Conservation (phyloP, 1,140 invertebrate genomes). For the Zaprionus ghesquierei region DNA sequence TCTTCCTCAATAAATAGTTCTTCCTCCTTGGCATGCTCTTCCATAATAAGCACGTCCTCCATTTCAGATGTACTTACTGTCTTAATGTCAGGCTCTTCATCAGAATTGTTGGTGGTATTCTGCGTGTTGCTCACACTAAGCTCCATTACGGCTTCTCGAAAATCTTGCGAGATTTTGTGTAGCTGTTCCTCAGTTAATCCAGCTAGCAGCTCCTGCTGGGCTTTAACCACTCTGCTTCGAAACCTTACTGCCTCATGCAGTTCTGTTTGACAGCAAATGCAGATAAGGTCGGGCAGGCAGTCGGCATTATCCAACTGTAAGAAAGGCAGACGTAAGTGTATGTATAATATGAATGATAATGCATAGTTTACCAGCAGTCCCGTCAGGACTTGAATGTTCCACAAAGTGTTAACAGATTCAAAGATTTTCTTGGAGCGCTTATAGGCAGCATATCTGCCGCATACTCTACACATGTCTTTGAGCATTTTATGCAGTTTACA, state of each 20-base stretch:
- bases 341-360: neutral
- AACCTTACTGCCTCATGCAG: slow-evolving; percentile 38
- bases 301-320: slow-evolving; percentile 36
- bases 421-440: slow-evolving; percentile 43
- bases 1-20: neutral
- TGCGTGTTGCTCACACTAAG: neutral
- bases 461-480: slow-evolving; percentile 41
- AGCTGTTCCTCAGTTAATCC: slow-evolving; percentile 28
- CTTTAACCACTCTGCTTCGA: slow-evolving; percentile 36
- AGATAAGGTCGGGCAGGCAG: slow-evolving; percentile 46
- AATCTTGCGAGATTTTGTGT: slow-evolving; percentile 22
- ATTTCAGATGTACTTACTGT: neutral
- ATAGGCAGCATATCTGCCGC: slow-evolving; percentile 15
- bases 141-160: slow-evolving; percentile 18
- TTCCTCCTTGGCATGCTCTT: neutral
- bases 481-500: slow-evolving; percentile 32
- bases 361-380: slow-evolving; percentile 32
- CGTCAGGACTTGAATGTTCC: slow-evolving; percentile 45
- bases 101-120: neutral
- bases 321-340: neutral
- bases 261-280: slow-evolving; percentile 36
- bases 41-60: neutral
- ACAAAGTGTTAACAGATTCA: slow-evolving; percentile 35
- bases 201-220: slow-evolving; percentile 32
- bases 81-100: neutral